A percentile compares a stretch with the other conserved stretches of the same genome.
Conservation (phyloP, 1,140 invertebrate genomes). For the Sinella curviseta region DNA sequence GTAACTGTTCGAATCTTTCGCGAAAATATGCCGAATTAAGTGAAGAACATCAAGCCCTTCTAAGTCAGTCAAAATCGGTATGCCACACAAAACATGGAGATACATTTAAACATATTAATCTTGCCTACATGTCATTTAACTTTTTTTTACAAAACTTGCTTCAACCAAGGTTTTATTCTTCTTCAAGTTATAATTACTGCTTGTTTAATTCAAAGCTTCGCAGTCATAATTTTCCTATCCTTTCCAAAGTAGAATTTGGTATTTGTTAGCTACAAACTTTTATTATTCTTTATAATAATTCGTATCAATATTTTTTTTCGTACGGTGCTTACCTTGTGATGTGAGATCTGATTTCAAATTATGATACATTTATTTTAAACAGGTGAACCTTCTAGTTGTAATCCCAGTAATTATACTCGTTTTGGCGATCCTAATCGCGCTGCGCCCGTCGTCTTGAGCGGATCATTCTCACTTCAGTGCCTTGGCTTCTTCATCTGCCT, state of each 20-base stretch:
- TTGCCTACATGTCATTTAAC: too few relatives aligned
- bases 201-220: too few relatives aligned
- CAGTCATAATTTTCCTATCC: too few relatives aligned
- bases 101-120: background rate
- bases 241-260: too few relatives aligned
- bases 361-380: constrained; percentile 26
- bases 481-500: constrained; percentile 25
- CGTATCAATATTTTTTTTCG: too few relatives aligned
- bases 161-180: too few relatives aligned
- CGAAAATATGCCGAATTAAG: constrained; percentile 34
- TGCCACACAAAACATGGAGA: background rate
- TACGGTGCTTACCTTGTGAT: too few relatives aligned
- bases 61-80: constrained; percentile 43
- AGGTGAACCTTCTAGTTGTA: constrained; percentile 29
- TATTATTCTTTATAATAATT: too few relatives aligned
- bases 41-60: constrained; percentile 32
- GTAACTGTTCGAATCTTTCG: constrained; percentile 35
- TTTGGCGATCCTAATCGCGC: constrained; percentile 46
- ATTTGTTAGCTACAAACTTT: too few relatives aligned
- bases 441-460: constrained; percentile 45
- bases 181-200: too few relatives aligned
- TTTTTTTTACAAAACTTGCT: too few relatives aligned
- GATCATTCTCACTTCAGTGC: constrained; percentile 21
- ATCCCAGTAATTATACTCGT: constrained; percentile 44
- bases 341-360: constrained; percentile 11